These are phyloP conservation scores for Chloebia gouldiae DNA, from an alignment of 2,113 vertebrate species.

Conservation along the genomic window DNA sequence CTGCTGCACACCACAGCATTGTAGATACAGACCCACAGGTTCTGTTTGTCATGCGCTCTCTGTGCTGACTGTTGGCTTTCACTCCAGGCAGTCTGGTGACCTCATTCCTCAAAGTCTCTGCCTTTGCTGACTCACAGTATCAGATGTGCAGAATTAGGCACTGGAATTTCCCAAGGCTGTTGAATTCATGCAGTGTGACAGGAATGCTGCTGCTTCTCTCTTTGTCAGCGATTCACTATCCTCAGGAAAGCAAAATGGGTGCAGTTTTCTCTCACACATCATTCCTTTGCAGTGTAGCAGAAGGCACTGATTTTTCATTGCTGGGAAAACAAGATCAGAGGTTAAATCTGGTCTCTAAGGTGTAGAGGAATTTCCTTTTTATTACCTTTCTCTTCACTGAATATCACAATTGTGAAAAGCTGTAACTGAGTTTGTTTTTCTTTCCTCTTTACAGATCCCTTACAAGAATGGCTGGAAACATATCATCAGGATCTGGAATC, in stretches of 20 bases:
- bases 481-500: slow-evolving; percentile 77
- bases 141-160: not conserved
- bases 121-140: not conserved
- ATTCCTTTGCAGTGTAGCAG: not conserved
- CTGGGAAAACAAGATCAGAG: slow-evolving; percentile 32
- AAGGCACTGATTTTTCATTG: not conserved
- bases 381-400: not conserved
- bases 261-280: not conserved
- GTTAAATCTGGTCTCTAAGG: slow-evolving; percentile 38
- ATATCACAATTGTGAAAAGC: not conserved
- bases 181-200: not conserved
- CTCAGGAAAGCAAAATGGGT: not conserved
- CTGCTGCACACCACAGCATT: not conserved
- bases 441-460: slow-evolving; percentile 56
- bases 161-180: not conserved
- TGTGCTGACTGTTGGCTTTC: not conserved
- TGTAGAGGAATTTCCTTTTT: not conserved
- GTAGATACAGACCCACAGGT: not conserved
- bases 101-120: not conserved
- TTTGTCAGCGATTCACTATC: not conserved
- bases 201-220: not conserved
- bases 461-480: slow-evolving; percentile 50
- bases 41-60: not conserved
- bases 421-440: not conserved
- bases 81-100: not conserved